Conservation (phyloP, 2,113 vertebrate genomes). For the Tachysurus fulvidraco region DNA sequence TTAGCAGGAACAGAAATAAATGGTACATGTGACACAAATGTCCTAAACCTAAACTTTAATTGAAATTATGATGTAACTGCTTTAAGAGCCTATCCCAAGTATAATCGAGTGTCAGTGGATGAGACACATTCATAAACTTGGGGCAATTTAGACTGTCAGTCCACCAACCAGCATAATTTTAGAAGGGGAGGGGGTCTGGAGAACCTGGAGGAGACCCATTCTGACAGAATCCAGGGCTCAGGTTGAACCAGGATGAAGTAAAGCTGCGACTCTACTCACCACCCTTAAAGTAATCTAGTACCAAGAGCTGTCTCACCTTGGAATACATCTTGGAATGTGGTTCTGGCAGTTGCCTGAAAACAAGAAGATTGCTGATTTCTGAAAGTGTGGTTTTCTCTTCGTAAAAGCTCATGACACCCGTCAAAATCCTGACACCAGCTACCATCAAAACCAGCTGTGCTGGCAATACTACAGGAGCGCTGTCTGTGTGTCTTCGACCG, state of each 20-base stretch:
- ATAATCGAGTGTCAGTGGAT: neutral
- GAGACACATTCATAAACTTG: neutral
- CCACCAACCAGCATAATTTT: neutral
- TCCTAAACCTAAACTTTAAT: neutral
- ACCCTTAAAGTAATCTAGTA: neutral
- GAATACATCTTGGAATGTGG: slow-evolving; percentile 84
- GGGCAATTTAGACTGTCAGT: neutral
- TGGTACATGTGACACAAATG: neutral
- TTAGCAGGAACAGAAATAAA: neutral
- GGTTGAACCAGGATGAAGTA: neutral
- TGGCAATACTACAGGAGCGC: slow-evolving; percentile 77
- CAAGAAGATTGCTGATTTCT: slow-evolving; percentile 71
- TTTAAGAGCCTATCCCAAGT: neutral
- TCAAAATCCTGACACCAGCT: slow-evolving; percentile 81
- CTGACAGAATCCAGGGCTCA: neutral
- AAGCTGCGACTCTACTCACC: neutral
- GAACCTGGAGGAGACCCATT: neutral
- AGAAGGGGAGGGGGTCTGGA: neutral
- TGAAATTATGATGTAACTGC: neutral
- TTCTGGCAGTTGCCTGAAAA: slow-evolving; percentile 61
- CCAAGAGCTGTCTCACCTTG: slow-evolving; percentile 80
- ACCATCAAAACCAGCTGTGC: slow-evolving; percentile 73
- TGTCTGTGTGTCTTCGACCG: slow-evolving; percentile 69
- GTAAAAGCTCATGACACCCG: slow-evolving; percentile 62
- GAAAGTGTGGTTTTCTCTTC: slow-evolving; percentile 65